These are phyloP conservation scores for Leptinotarsa peninsularis DNA, from an alignment of 2,888 invertebrate species.

Conservation along the genomic window DNA sequence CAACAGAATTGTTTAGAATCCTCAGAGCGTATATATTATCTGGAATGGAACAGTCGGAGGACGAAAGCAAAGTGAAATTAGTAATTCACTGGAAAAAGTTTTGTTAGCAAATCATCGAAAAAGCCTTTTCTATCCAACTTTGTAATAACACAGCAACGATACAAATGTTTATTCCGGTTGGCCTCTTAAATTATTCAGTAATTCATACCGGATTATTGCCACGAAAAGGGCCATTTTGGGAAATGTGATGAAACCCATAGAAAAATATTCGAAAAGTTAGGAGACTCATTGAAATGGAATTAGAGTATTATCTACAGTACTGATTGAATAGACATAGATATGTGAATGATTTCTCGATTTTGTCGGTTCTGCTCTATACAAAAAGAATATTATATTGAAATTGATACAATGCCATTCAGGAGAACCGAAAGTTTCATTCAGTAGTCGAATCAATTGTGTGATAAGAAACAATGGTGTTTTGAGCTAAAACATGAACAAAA, in stretches of 20 bases:
- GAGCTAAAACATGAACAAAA: too few species aligned
- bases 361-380: too few species aligned
- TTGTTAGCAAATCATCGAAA: slow-evolving; percentile 18
- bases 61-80: slow-evolving; percentile 16
- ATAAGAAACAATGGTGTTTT: too few species aligned
- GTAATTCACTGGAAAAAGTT: slow-evolving; percentile 22
- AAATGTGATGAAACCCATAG: not conserved
- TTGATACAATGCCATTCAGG: too few species aligned
- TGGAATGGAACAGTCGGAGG: slow-evolving; percentile 18
- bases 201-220: not conserved
- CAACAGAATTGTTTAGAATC: slow-evolving; percentile 11
- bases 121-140: slow-evolving; percentile 16
- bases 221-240: not conserved
- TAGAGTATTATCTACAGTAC: not conserved
- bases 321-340: not conserved
- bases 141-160: slow-evolving; percentile 19
- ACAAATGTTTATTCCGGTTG: slow-evolving; percentile 17
- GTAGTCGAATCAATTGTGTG: too few species aligned
- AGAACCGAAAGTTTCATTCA: too few species aligned
- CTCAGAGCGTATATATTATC: slow-evolving; percentile 21
- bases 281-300: slow-evolving; percentile 1
- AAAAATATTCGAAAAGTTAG: not conserved
- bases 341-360: too few species aligned
- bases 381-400: too few species aligned
- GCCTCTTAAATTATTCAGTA: slow-evolving; percentile 6